Evolutionary conservation across 2,113 vertebrate genomes (phyloP).

Genomic region (Dolichotis patagonum): DNA sequence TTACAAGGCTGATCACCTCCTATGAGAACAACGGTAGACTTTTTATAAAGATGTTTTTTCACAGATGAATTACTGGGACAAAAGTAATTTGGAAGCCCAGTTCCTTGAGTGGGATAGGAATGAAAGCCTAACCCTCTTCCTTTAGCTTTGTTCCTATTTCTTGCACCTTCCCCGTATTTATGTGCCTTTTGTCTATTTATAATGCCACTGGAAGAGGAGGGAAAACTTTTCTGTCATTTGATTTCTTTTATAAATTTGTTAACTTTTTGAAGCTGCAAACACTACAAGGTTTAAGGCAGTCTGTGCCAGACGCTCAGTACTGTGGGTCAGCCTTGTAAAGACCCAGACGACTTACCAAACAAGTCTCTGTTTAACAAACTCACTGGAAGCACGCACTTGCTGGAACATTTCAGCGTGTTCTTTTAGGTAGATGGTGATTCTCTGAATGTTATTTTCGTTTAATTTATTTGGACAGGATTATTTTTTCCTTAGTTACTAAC

Average conservation of each 20-base stretch:
- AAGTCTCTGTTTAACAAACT: constrained; percentile 78
- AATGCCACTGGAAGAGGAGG: constrained; percentile 90
- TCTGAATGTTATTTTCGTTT: constrained; percentile 66
- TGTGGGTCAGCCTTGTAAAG: constrained; percentile 78
- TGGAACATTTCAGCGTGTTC: constrained; percentile 27
- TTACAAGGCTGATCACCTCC: constrained; percentile 85
- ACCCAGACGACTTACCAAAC: constrained; percentile 71
- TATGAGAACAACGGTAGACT: constrained; percentile 80
- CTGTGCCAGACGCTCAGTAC: constrained; percentile 72
- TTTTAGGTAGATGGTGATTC: background rate
- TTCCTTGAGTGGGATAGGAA: constrained; percentile 88
- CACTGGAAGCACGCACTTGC: constrained; percentile 1
- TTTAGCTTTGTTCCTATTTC: constrained; percentile 90
- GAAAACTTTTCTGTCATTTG: constrained; percentile 85
- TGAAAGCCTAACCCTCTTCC: constrained; percentile 88
- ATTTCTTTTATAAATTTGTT: constrained; percentile 88
- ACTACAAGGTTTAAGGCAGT: constrained; percentile 86
- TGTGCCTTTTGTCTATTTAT: constrained; percentile 98
- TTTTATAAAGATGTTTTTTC: constrained; percentile 89
- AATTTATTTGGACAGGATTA: constrained; percentile 39
- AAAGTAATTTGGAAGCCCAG: constrained; percentile 85
- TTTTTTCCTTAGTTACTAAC: constrained; percentile 45
- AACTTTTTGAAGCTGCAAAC: constrained; percentile 86
- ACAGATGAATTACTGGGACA: constrained; percentile 84
- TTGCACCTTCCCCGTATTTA: constrained; percentile 95